Conservation (phyloP, 2,113 vertebrate genomes). For the Lophius piscatorius region DNA sequence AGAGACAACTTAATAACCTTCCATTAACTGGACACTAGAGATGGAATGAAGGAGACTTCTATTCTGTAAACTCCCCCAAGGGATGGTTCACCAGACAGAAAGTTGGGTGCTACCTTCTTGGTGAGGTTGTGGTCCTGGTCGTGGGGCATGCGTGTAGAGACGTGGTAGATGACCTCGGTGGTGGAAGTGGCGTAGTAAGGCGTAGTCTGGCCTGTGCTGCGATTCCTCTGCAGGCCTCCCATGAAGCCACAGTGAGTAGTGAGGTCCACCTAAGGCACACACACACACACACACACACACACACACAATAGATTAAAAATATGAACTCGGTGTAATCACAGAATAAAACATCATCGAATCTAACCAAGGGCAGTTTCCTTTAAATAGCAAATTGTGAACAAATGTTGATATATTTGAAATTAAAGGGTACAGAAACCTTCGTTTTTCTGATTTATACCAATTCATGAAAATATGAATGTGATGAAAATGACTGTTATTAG, state of each 20-base stretch:
- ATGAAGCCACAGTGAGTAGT: slow-evolving; percentile 97
- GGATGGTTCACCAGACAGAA: neutral
- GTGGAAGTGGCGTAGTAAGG: slow-evolving; percentile 98
- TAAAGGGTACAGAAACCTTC: too few relatives aligned
- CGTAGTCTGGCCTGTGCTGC: slow-evolving; percentile 94
- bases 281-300: slow-evolving; percentile 1
- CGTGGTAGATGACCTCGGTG: slow-evolving; percentile 97
- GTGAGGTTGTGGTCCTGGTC: slow-evolving; percentile 97
- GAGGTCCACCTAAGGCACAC: slow-evolving; percentile 87
- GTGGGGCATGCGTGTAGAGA: slow-evolving; percentile 97
- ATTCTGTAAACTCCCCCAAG: too few relatives aligned
- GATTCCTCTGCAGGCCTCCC: slow-evolving; percentile 96
- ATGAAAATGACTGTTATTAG: too few relatives aligned
- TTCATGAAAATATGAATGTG: too few relatives aligned
- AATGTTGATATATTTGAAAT: too few relatives aligned
- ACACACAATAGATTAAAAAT: too few relatives aligned
- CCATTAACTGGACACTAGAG: neutral
- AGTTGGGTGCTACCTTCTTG: slow-evolving; percentile 86
- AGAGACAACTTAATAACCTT: too few relatives aligned
- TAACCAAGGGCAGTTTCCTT: too few relatives aligned
- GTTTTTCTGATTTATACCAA: too few relatives aligned
- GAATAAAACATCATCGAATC: neutral
- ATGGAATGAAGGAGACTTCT: neutral
- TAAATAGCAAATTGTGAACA: too few relatives aligned
- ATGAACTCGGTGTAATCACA: too few relatives aligned